Conservation (phyloP, 2,888 invertebrate species). For the Dryomyza anilis region DNA sequence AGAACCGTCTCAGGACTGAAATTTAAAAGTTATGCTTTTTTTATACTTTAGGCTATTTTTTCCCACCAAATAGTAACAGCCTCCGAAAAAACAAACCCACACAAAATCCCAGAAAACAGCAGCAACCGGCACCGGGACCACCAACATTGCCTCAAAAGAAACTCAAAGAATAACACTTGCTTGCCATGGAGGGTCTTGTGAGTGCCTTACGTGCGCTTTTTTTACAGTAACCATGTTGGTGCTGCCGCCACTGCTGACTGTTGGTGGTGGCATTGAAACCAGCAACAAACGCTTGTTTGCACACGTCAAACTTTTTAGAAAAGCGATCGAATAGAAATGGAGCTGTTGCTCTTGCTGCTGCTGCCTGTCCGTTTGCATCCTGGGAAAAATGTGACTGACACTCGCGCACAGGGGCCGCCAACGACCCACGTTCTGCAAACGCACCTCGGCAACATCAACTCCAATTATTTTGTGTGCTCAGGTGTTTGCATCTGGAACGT, state of each 20-base stretch:
- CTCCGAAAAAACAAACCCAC: too few species aligned
- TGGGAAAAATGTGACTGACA: conserved; percentile 14
- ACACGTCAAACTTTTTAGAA: conserved; percentile 37
- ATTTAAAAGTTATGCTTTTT: too few species aligned
- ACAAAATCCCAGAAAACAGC: neutral
- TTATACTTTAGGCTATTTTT: too few species aligned
- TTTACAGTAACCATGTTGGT: neutral
- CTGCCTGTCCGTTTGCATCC: conserved; percentile 9
- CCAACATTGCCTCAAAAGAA: too few species aligned
- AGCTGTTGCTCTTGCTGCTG: too few species aligned
- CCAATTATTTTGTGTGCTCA: conserved; percentile 20
- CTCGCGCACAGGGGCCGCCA: conserved; percentile 5
- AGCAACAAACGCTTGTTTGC: conserved; percentile 45
- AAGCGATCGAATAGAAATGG: too few species aligned
- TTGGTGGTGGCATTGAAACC: conserved; percentile 41
- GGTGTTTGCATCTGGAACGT: conserved; percentile 12
- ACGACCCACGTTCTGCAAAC: neutral
- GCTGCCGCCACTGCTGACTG: neutral
- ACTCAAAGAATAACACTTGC: too few species aligned
- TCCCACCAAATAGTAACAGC: too few species aligned
- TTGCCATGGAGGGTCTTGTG: too few species aligned
- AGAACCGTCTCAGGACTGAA: too few species aligned
- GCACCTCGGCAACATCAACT: neutral
- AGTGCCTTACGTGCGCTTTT: too few species aligned
- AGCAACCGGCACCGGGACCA: too few species aligned